Evolutionary conservation across 1,140 invertebrate genomes (phyloP).

Genomic region (Drosophila rhopaloa): DNA sequence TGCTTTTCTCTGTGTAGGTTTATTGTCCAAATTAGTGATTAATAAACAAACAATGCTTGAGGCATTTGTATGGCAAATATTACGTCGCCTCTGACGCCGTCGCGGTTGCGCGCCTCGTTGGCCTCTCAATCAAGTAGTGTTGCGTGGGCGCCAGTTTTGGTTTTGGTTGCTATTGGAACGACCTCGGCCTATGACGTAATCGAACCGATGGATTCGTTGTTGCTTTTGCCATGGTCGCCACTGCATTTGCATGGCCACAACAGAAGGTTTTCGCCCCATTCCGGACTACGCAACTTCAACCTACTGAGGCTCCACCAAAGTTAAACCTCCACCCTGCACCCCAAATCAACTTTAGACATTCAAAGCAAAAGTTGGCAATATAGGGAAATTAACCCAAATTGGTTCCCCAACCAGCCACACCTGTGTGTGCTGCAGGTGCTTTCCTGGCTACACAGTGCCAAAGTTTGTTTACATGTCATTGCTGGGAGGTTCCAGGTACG

Average conservation of each 20-base stretch:
- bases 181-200: constrained; percentile 54
- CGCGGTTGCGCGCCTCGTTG: constrained; percentile 71
- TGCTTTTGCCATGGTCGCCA: constrained; percentile 26
- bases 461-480: not conserved
- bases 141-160: constrained; percentile 66
- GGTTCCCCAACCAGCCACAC: constrained; percentile 4
- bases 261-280: constrained; percentile 2
- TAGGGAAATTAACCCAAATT: constrained; percentile 40
- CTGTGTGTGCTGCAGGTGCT: constrained; percentile 30
- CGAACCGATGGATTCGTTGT: constrained; percentile 27
- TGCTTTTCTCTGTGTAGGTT: not conserved
- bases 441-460: constrained; percentile 1
- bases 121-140: constrained; percentile 50
- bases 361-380: constrained; percentile 17
- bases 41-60: constrained; percentile 65
- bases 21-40: constrained; percentile 68
- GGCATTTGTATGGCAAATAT: constrained; percentile 17
- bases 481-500: too few species aligned
- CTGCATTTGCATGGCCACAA: constrained; percentile 52
- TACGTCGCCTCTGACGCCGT: constrained; percentile 27
- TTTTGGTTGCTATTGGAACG: constrained; percentile 20
- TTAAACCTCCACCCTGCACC: not conserved
- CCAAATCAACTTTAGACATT: constrained; percentile 21
- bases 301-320: not conserved
- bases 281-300: too few species aligned